Evolutionary conservation across 2,888 invertebrate species (phyloP), one percentile per base, ranked within the genome.

Genomic region (Leptura quadrifasciata): DNA sequence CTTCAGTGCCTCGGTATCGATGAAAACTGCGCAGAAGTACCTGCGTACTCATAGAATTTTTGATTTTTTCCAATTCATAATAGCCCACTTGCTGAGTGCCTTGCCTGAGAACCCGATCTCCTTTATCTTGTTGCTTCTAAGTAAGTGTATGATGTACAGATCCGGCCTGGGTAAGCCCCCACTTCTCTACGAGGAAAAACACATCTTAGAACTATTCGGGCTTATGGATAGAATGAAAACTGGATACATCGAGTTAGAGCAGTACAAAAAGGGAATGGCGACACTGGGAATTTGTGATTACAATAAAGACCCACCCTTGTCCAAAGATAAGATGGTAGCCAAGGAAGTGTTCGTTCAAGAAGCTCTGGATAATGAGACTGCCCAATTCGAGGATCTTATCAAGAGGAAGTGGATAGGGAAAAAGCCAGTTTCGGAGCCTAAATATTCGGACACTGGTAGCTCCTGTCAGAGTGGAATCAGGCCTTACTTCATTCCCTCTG

Each of bases 51-150:
- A 89, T 71, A 88, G 87, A 60, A 89, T 91, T 64, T 89, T 87
- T 78, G 88, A 90, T 76, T 88, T 91, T 54, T 90, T 90, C 80
- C 88, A 89, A 79, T 91, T 90, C 82, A 85, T 91, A 67, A 87
- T 89, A 67, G 87, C 89, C 1, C 90, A 90, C 79, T 80, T 91
- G 47, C 80, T 90, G 39, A 87, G 88, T 27, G 87, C 87, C 12
- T 83, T 86, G 74, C 89, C 83, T 75, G 87, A 88, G 18, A 88
- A 90, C 80, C 91, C 91, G 2, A 87, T 91, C 61, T 85, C 86
- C 54, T 90, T 89, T 82, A 86, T 91, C 47, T 81, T 88, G 72
- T 86, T 89, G 75, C 84, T 91, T 18, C 80, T 91, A 65, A 90
- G 90, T 80, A 88, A 87, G 78, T 90, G 90, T 79, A 80, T 90